Base-by-base conservation (phyloP, 2,797 vertebrate genomes). In the Liparis tanakae region DNA sequence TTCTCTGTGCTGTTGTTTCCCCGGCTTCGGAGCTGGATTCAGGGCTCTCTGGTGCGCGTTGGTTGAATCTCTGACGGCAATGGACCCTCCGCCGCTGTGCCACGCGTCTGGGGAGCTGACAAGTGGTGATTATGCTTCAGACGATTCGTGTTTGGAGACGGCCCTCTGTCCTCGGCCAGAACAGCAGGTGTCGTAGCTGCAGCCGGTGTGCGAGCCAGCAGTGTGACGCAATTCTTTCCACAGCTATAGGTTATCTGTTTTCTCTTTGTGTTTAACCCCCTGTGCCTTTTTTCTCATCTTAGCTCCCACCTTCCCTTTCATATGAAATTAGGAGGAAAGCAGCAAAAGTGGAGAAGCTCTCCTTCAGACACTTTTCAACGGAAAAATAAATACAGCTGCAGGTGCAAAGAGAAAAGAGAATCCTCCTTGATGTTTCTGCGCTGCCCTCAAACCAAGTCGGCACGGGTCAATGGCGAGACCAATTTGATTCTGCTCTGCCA, bases 61-160 rank as follows among this genome's bases (percentile, higher is more conserved):
- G 85, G 89, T 88, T 89, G 85, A 89, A 81, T 90, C 85, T 88
- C 89, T 71, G 54, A 90, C 70, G 87, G 85, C 85, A 77, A 78
- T 78, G 85, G 84, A 82, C 86, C 90, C 83, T 87, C 89, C 79
- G 81, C 81, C 72, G 81, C 59, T 76, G 37, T 86, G 80, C 80
- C 74, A 83, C 70, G 77, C 81, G 87, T 89, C 80, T 66, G 39
- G 84, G 66, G 84, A 88, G 76, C 79, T 78, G 85, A 88, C 80
- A 87, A 88, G 85, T 86, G 78, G 83, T 90, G 88, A 91, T 91
- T 91, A 89, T 81, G 84, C 82, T 79, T 76, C 79, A 80, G 75
- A 84, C 67, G n/a, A 88, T 88, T 87, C 84, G 71, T 91, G 81
- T 85, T 76, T 61, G 54, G 76, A 85, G 82, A 83, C 74, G 61